Evolutionary conservation across 2,888 invertebrate genomes (phyloP).

Genomic region (Cetonia aurata): DNA sequence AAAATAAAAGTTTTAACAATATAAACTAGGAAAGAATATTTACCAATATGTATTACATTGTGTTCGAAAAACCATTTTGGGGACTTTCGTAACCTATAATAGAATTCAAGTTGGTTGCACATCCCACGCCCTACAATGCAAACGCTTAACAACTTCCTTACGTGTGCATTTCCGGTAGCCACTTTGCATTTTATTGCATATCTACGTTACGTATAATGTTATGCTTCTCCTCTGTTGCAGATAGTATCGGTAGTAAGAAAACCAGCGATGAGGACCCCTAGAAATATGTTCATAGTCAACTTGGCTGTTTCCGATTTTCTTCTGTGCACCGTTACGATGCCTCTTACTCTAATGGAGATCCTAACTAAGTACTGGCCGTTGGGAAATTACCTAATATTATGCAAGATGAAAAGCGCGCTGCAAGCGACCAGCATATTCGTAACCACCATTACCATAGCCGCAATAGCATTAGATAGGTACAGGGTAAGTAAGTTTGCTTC

Average conservation of each 20-base stretch:
- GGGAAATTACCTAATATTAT: slow-evolving; percentile 81
- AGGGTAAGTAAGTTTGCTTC: slow-evolving; percentile 70
- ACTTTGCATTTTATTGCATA: not conserved
- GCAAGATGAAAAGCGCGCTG: slow-evolving; percentile 88
- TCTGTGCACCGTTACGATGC: slow-evolving; percentile 91
- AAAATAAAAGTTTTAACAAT: too few relatives aligned
- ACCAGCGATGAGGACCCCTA: slow-evolving; percentile 89
- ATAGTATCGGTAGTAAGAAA: slow-evolving; percentile 80
- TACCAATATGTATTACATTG: too few relatives aligned
- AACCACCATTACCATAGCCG: slow-evolving; percentile 93
- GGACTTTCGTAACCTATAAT: too few relatives aligned
- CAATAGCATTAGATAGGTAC: slow-evolving; percentile 88
- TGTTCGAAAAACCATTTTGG: too few relatives aligned
- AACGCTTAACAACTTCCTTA: too few relatives aligned
- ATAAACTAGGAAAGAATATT: too few relatives aligned
- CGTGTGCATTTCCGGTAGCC: too few relatives aligned
- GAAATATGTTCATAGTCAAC: slow-evolving; percentile 95
- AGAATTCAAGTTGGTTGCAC: too few relatives aligned
- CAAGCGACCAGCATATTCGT: slow-evolving; percentile 94
- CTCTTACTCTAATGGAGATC: slow-evolving; percentile 89
- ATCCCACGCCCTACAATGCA: too few relatives aligned
- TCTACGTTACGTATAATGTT: too few relatives aligned
- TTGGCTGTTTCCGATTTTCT: slow-evolving; percentile 88
- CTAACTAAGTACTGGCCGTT: slow-evolving; percentile 89
- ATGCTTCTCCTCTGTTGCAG: slow-evolving; percentile 60